phyloP scores from a whole-genome alignment of 2,113 vertebrate species.

The Triplophysa rosa region DNA sequence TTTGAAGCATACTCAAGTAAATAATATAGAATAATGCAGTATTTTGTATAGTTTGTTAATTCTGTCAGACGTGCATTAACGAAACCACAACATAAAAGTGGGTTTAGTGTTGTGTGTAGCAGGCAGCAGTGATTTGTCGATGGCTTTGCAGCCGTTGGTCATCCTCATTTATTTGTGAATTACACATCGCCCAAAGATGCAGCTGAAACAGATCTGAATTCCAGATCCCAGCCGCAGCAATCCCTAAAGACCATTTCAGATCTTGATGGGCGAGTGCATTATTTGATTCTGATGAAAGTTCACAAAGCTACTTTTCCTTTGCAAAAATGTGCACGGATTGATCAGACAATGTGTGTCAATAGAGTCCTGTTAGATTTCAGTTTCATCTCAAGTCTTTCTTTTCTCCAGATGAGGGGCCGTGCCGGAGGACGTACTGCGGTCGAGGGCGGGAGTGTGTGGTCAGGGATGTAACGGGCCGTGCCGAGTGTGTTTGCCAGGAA shows the following conservation, averaged over 20 bases:
- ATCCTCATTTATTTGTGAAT: not conserved
- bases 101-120: too few species aligned
- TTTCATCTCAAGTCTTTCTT: not conserved
- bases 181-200: not conserved
- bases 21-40: too few species aligned
- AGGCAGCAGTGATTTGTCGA: too few species aligned
- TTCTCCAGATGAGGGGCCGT: constrained; percentile 64
- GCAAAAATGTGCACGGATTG: too few species aligned
- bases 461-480: constrained; percentile 72
- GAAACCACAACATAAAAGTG: too few species aligned
- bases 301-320: too few species aligned
- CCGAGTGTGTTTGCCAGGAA: constrained; percentile 83
- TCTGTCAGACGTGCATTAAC: too few species aligned
- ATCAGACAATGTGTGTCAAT: too few species aligned
- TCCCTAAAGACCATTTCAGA: constrained; percentile 59
- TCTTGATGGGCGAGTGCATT: constrained; percentile 55
- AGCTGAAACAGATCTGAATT: constrained; percentile 4
- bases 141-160: too few species aligned
- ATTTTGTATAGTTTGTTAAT: too few species aligned
- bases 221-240: constrained; percentile 39
- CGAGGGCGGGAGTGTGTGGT: constrained; percentile 81
- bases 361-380: too few species aligned
- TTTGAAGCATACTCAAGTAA: too few species aligned
- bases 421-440: constrained; percentile 79
- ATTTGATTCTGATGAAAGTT: not conserved